Evolutionary conservation across 2,888 invertebrate genomes (phyloP).

Genomic region (Drosophila quinaria): DNA sequence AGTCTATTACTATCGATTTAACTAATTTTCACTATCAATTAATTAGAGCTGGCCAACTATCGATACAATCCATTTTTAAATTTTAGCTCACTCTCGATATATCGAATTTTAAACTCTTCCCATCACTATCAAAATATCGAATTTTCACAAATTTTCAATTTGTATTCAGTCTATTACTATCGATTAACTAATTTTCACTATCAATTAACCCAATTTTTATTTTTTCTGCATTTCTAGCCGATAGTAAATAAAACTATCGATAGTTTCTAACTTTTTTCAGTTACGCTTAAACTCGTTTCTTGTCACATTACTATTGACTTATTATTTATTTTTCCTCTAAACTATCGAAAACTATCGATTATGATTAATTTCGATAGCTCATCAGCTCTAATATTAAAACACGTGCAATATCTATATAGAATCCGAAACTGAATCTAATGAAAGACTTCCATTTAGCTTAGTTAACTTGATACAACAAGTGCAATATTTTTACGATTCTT

Average conservation of each 20-base stretch:
- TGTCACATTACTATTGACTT: no score
- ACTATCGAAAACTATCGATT: neutral
- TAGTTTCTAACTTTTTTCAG: no score
- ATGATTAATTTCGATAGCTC: neutral
- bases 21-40: no score
- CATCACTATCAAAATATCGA: neutral
- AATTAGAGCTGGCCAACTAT: neutral
- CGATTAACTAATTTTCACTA: no score
- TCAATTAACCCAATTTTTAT: no score
- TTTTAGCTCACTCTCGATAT: neutral
- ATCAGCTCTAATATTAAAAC: neutral
- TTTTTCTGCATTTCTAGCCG: no score
- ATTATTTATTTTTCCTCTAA: neutral
- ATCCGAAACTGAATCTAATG: conserved; percentile 27
- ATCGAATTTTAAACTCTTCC: neutral
- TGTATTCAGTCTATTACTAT: no score
- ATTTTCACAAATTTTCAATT: no score
- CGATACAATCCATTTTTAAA: no score
- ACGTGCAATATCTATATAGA: conserved; percentile 1
- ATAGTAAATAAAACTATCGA: no score
- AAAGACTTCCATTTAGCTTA: conserved; percentile 59
- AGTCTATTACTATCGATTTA: no score
- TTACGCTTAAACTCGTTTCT: no score
- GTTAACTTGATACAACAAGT: conserved; percentile 52
- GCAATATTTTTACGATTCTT: conserved; percentile 71